These are phyloP conservation scores for Ceratosolen fusciceps DNA, from an alignment of 1,140 invertebrate genomes.

Conservation along the genomic window DNA sequence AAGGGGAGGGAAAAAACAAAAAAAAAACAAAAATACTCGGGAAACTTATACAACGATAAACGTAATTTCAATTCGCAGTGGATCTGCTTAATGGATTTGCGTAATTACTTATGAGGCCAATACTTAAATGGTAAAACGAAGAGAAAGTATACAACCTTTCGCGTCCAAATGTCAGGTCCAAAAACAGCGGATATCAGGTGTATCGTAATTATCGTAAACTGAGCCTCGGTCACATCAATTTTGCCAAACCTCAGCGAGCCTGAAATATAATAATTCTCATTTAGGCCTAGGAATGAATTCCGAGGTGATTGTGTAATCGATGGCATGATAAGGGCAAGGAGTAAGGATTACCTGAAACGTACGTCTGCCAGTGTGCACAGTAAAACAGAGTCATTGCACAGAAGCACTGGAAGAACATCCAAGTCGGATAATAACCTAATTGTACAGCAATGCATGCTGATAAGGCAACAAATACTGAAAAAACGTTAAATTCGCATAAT, in stretches of 20 bases:
- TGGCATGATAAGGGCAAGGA: background rate
- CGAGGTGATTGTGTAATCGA: background rate
- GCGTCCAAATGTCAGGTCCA: slow-evolving; percentile 89
- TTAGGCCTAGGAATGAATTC: background rate
- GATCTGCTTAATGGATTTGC: no score
- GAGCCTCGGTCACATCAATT: slow-evolving; percentile 98
- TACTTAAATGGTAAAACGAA: slow-evolving; percentile 59
- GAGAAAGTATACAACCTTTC: slow-evolving; percentile 76
- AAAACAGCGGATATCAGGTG: slow-evolving; percentile 90
- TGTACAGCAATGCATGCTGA: slow-evolving; percentile 93
- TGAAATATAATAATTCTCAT: slow-evolving; percentile 48
- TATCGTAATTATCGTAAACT: slow-evolving; percentile 92
- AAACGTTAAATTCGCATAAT: no score
- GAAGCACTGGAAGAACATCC: slow-evolving; percentile 96
- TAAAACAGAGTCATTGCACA: slow-evolving; percentile 96
- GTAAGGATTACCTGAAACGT: slow-evolving; percentile 85
- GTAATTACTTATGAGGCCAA: background rate
- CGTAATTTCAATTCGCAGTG: no score
- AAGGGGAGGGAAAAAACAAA: no score
- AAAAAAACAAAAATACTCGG: no score
- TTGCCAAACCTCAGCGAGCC: slow-evolving; percentile 92
- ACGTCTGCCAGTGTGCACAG: slow-evolving; percentile 99
- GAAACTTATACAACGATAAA: no score
- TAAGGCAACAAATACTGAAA: slow-evolving; percentile 93
- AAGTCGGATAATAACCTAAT: slow-evolving; percentile 89